Evolutionary conservation across 2,113 vertebrate genomes (phyloP).

Genomic region (Serilophus lunatus): DNA sequence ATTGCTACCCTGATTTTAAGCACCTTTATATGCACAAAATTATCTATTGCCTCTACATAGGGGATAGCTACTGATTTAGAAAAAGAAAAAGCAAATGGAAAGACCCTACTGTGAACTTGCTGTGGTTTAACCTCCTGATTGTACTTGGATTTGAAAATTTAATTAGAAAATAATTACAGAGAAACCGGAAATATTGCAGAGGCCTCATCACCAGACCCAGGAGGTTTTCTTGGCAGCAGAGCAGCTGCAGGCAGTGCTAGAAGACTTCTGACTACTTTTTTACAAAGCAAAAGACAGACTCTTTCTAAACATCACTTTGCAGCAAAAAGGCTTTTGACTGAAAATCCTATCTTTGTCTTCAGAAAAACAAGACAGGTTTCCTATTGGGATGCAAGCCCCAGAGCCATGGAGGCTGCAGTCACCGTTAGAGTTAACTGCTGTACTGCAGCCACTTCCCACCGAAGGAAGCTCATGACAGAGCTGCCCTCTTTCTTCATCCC

Average conservation of each 20-base stretch:
- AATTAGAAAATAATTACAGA: constrained; percentile 38
- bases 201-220: neutral
- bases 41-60: neutral
- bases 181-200: neutral
- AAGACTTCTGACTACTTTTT: neutral
- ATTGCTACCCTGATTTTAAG: neutral
- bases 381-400: fast-evolving
- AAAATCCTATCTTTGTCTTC: neutral
- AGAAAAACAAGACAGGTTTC: neutral
- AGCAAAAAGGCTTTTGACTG: neutral
- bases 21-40: neutral
- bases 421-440: neutral
- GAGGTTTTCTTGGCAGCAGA: constrained; percentile 24
- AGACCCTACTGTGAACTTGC: neutral
- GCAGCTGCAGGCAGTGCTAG: neutral
- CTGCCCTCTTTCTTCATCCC: constrained; percentile 28
- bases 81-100: neutral
- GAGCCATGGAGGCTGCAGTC: neutral
- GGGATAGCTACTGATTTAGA: neutral
- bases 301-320: neutral
- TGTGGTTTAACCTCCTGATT: neutral
- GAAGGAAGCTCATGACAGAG: neutral
- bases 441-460: neutral
- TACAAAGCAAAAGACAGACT: neutral
- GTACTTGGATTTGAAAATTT: constrained; percentile 7